A percentile compares a stretch with the other conserved stretches of the same genome.
Conservation (phyloP, 2,113 vertebrate species). For the Ageneiosus marmoratus region DNA sequence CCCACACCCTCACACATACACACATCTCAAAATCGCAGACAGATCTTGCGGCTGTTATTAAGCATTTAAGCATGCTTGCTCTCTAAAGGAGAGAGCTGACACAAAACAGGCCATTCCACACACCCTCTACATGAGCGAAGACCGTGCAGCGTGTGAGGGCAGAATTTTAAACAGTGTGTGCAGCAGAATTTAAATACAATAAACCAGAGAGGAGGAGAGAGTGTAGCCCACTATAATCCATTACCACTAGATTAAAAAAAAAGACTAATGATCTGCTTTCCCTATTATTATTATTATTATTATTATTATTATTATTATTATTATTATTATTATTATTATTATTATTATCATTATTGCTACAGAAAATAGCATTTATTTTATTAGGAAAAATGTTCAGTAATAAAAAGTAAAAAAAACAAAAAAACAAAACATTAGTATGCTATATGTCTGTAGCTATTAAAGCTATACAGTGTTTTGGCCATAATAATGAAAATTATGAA, state of each 20-base stretch:
- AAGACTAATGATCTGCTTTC: background rate
- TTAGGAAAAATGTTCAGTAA: background rate
- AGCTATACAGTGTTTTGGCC: background rate
- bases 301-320: background rate
- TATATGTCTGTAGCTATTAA: too few species aligned
- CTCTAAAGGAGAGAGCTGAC: conserved; percentile 73
- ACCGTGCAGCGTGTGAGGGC: conserved; percentile 40
- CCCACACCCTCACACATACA: conserved; percentile 48
- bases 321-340: background rate
- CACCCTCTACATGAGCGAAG: conserved; percentile 47
- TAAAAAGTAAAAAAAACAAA: background rate
- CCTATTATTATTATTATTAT: background rate
- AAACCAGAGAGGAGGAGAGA: conserved; percentile 47
- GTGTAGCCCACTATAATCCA: background rate
- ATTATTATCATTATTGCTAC: background rate
- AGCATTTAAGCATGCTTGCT: conserved; percentile 82
- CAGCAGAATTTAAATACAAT: conserved; percentile 41
- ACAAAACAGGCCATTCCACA: conserved; percentile 65
- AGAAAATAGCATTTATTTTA: background rate
- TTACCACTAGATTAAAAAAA: background rate
- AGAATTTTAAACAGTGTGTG: conserved; percentile 44
- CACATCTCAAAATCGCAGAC: conserved; percentile 88
- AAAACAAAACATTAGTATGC: background rate
- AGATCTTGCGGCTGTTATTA: conserved; percentile 80
- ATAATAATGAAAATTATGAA: background rate